phyloP scores from a whole-genome alignment of 1,140 invertebrate genomes.

The Brachionus sp. region DNA sequence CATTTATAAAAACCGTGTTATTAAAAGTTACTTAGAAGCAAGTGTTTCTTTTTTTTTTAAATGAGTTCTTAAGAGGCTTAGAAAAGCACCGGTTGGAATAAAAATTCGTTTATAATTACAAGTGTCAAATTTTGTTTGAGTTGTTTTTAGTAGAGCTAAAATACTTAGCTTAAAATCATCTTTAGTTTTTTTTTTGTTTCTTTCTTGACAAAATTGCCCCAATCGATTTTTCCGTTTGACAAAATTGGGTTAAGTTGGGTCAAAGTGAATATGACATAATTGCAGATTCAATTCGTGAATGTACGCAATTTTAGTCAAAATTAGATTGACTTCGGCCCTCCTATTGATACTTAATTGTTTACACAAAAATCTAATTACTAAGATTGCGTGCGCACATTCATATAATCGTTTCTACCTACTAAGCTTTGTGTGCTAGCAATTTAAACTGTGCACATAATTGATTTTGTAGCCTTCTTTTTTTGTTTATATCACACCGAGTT shows the following conservation, averaged over 20 bases:
- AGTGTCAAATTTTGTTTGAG: slow-evolving; percentile 5
- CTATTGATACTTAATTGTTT: neutral
- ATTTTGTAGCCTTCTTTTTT: neutral
- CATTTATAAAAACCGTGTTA: slow-evolving; percentile 24
- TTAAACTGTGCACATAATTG: neutral
- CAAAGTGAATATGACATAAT: neutral
- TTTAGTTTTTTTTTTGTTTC: neutral
- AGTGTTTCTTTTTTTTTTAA: slow-evolving; percentile 10
- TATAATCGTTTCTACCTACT: neutral
- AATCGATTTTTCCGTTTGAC: neutral
- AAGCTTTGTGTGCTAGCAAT: neutral
- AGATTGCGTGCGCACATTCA: neutral
- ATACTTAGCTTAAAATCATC: slow-evolving; percentile 35
- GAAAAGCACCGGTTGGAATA: neutral
- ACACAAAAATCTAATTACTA: neutral
- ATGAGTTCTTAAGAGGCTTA: neutral
- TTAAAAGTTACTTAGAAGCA: slow-evolving; percentile 36
- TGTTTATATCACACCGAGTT: neutral
- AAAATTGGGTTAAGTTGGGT: neutral
- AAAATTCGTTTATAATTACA: slow-evolving; percentile 33
- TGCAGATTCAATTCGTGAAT: too few relatives aligned
- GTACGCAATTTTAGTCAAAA: neutral
- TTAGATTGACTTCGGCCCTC: neutral
- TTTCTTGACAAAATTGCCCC: neutral
- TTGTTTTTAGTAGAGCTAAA: slow-evolving; percentile 26